Conservation (phyloP, 1,140 invertebrate species). For the Plutomurus gul region DNA sequence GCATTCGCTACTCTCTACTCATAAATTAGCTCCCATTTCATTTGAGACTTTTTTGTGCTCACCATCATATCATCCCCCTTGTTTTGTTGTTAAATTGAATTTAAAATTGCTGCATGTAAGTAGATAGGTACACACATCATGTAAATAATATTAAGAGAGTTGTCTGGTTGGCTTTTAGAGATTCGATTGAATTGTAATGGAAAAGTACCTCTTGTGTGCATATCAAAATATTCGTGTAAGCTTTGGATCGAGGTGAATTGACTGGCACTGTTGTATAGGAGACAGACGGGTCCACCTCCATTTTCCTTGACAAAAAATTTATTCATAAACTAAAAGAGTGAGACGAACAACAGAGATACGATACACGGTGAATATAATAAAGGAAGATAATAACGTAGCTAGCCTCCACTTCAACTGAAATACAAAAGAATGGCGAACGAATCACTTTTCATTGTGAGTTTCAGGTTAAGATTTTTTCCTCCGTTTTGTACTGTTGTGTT, state of each 20-base stretch:
- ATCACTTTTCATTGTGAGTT: too few relatives aligned
- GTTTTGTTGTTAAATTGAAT: slow-evolving; percentile 23
- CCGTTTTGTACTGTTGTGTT: too few relatives aligned
- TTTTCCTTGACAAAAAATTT: slow-evolving; percentile 2
- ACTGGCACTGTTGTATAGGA: background rate
- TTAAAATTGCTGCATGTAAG: background rate
- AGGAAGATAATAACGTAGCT: slow-evolving; percentile 4
- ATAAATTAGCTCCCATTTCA: slow-evolving; percentile 29
- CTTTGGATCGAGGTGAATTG: background rate
- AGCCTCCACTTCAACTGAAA: too few relatives aligned
- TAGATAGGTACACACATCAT: background rate
- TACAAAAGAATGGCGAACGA: too few relatives aligned
- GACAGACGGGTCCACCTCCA: slow-evolving; percentile 15
- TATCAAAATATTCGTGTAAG: background rate
- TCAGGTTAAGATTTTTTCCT: too few relatives aligned
- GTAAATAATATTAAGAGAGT: slow-evolving; percentile 20
- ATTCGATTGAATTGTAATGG: background rate
- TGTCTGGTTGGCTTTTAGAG: background rate
- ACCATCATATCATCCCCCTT: slow-evolving; percentile 19
- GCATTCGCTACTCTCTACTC: background rate
- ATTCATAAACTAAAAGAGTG: too few relatives aligned
- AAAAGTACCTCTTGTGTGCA: background rate
- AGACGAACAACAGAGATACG: too few relatives aligned
- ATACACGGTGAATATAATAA: background rate
- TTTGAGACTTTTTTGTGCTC: slow-evolving; percentile 1